Evolutionary conservation across 2,113 vertebrate genomes (phyloP).

Genomic region (Otus sunia): DNA sequence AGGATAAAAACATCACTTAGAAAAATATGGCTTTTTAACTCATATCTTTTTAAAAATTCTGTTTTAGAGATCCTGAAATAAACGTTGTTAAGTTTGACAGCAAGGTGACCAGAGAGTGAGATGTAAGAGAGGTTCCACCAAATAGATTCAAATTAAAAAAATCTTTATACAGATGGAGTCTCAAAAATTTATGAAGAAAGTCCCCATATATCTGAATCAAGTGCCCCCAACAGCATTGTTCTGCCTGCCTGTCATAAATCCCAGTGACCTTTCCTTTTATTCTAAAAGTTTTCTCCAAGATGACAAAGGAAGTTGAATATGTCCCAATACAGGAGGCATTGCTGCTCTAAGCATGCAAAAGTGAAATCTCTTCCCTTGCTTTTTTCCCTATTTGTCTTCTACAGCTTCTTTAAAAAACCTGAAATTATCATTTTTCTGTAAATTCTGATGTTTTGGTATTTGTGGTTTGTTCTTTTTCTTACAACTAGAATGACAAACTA

Average conservation of each 20-base stretch:
- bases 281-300: background rate
- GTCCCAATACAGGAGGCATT: background rate
- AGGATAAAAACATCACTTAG: background rate
- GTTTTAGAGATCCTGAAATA: background rate
- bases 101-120: background rate
- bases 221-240: background rate
- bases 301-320: background rate
- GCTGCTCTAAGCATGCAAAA: background rate
- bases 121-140: background rate
- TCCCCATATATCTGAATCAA: background rate
- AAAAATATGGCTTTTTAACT: background rate
- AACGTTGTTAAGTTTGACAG: background rate
- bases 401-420: background rate
- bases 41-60: background rate
- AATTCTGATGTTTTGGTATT: background rate
- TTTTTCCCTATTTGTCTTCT: background rate
- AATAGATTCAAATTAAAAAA: background rate
- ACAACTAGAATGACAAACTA: background rate
- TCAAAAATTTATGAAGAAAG: background rate
- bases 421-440: rapidly evolving
- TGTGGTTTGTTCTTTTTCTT: background rate
- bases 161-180: background rate
- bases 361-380: background rate
- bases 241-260: background rate
- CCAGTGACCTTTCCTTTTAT: background rate